Evolutionary conservation across 2,113 vertebrate genomes (phyloP).

Genomic region (Clarias macrocephalus): DNA sequence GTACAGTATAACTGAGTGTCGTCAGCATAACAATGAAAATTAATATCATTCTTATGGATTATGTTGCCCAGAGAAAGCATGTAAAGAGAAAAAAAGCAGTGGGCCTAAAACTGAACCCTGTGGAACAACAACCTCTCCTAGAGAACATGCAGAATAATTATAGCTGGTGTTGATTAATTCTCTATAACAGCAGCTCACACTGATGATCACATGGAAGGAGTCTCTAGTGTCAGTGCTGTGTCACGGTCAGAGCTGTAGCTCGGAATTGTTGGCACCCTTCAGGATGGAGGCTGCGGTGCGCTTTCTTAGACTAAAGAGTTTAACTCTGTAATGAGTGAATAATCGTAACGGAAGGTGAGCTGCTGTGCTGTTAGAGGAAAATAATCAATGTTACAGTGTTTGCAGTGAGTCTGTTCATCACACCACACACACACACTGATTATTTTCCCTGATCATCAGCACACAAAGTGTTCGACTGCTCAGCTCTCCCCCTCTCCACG

Average conservation of each 20-base stretch:
- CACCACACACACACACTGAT: background rate
- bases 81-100: no score
- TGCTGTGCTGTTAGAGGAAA: background rate
- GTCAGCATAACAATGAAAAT: no score
- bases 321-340: no score
- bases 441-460: background rate
- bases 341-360: no score
- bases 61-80: no score
- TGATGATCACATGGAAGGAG: background rate
- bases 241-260: background rate
- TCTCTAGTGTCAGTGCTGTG: background rate
- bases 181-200: background rate
- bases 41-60: no score
- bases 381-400: no score
- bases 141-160: no score
- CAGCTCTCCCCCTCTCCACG: background rate
- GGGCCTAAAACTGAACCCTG: no score
- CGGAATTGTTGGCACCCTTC: background rate
- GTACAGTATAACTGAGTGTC: no score
- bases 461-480: background rate
- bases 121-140: no score
- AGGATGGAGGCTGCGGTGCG: background rate
- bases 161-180: background rate
- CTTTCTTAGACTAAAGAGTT: background rate
- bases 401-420: no score